Evolutionary conservation across 2,888 invertebrate species (phyloP).

Genomic region (Automeris io): DNA sequence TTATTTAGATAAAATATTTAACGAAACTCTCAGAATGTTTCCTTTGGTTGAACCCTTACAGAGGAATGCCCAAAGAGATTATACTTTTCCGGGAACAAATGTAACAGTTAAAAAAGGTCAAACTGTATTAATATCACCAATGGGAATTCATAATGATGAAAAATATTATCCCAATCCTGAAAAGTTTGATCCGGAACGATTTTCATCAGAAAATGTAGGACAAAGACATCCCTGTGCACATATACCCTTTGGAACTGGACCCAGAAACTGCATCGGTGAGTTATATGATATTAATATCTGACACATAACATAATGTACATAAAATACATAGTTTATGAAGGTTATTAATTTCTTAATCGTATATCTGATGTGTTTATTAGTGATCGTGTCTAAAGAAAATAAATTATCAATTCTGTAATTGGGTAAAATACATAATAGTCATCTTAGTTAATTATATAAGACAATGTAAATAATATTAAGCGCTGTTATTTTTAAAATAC

Average conservation of each 20-base stretch:
- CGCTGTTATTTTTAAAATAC: no score
- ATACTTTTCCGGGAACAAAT: conserved; percentile 45
- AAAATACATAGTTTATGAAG: background rate
- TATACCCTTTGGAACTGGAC: conserved; percentile 57
- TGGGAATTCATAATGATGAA: conserved; percentile 53
- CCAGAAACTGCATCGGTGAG: conserved; percentile 59
- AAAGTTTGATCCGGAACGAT: conserved; percentile 63
- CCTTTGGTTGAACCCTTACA: conserved; percentile 53
- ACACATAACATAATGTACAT: background rate
- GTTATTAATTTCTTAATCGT: no score
- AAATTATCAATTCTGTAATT: no score
- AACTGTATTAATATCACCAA: conserved; percentile 36
- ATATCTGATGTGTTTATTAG: no score
- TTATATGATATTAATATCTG: no score
- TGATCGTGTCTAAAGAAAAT: no score
- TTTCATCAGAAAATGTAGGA: conserved; percentile 36
- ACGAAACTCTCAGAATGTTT: conserved; percentile 55
- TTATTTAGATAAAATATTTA: conserved; percentile 49
- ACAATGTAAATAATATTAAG: no score
- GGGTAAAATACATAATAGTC: no score
- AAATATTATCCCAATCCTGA: conserved; percentile 53
- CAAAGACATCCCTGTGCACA: conserved; percentile 43
- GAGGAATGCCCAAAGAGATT: conserved; percentile 37
- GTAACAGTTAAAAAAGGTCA: conserved; percentile 40
- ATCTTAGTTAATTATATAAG: no score